These are phyloP conservation scores for Argyrosomus regius DNA, from an alignment of 2,797 vertebrate species.

Conservation along the genomic window DNA sequence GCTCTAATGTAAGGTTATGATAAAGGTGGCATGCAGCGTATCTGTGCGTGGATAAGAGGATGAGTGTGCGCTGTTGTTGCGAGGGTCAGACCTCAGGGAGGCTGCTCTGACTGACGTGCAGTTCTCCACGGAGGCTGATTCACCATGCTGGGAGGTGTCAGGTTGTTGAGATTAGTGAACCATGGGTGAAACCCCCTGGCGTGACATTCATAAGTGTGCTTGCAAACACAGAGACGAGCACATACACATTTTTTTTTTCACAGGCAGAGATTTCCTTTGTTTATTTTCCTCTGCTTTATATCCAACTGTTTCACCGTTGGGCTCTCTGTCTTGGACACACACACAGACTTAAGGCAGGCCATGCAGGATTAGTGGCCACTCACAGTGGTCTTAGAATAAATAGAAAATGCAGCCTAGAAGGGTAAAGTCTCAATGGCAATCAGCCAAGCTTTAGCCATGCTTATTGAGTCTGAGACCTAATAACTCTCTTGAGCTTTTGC, in stretches of 20 bases:
- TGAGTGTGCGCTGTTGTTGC: constrained; percentile 44
- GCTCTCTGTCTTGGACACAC: constrained; percentile 18
- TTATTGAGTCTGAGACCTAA: constrained; percentile 35
- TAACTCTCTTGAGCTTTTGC: constrained; percentile 25
- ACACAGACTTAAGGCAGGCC: constrained; percentile 22
- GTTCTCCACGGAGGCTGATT: constrained; percentile 66
- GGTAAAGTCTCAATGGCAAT: constrained; percentile 38
- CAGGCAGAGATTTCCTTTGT: background rate
- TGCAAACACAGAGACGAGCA: constrained; percentile 33
- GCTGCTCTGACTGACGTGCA: constrained; percentile 56
- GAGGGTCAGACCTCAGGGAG: constrained; percentile 48
- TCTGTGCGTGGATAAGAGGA: constrained; percentile 36
- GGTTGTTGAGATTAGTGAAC: constrained; percentile 69
- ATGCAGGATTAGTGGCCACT: constrained; percentile 2
- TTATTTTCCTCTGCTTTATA: background rate
- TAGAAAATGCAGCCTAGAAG: constrained; percentile 30
- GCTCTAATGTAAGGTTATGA: constrained; percentile 30
- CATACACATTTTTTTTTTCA: constrained; percentile 9
- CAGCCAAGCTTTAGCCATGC: constrained; percentile 19
- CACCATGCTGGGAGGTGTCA: constrained; percentile 61
- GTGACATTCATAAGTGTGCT: constrained; percentile 35
- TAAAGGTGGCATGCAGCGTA: constrained; percentile 36
- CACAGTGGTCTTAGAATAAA: constrained; percentile 41
- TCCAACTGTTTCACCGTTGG: background rate
- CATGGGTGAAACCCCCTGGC: constrained; percentile 51